Evolutionary conservation across 2,797 vertebrate species (phyloP), one percentile per base, ranked within the genome.

Genomic region (Coreius guichenoti): DNA sequence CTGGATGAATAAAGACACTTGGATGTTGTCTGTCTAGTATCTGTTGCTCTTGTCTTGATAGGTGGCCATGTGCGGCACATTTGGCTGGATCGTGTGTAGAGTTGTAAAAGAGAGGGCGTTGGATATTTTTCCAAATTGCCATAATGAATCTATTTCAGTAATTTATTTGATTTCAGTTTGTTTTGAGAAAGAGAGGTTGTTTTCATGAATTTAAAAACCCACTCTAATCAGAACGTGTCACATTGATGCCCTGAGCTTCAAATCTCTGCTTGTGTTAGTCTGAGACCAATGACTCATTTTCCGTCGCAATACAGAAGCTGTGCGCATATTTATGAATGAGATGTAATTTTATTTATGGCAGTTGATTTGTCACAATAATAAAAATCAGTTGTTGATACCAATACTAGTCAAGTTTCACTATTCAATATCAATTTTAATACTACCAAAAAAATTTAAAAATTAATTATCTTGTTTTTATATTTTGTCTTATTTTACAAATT

Each of bases 1-100:
- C 4, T 33, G 39, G 70, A 65, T 76, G 61, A 54, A 43, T 68
- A 76, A 82, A 74, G 31, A 76, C 58, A 54, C 70, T 23, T 45
- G 21, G 43, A 74, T 2, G 39, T 67, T 45, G 23, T n/a, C 45
- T 43, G 72, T 75, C 43, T 75, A 8, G 43, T 83, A 26, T 65
- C 58, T 67, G 58, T 76, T 51, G 31, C 58, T 75, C 5, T 49
- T 39, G 29, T 74, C 43, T 65, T 12, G 54, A 33, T 82, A 23
- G 1, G 19, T 21, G 80, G n/a, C n/a, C 36, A 17, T 21, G 29
- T 72, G 67, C 11, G 1, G 8, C 5, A 16, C 4, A 3, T 51
- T 63, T 49, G 26, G 13, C 26, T n/a, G 14, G 21, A 21, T 26
- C 29, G 4, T n/a, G 36, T 61, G 54, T 26, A 43, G 39, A 14